Base-by-base conservation (phyloP, 2,888 invertebrate genomes). In the Drosophila lacicola region DNA sequence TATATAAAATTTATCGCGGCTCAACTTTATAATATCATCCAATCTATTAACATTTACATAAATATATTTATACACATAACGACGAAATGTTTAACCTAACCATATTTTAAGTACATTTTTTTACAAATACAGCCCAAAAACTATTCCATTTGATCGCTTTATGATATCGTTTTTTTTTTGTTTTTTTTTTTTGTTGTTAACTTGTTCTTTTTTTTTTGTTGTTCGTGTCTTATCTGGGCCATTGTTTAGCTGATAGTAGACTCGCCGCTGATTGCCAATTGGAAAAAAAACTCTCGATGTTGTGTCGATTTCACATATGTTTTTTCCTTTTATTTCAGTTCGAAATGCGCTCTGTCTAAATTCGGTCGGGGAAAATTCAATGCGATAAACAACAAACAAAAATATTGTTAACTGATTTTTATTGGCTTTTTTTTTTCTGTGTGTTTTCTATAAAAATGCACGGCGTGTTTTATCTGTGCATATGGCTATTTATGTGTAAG, bases 251-350 rank as follows among this genome's bases (percentile, higher is more conserved):
- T 79, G 81, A 81, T 81, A 82, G 57, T 53, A 56, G 53, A 56
- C 50, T 10, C 56, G 29, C n/a, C 56, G 57, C 62, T 71, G 83
- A 85, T 82, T 88, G 85, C 55, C 80, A 84, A 82, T 79, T 82
- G 85, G 45, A 60, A 47, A 53, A 53, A n/a, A 2, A 17, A 17
- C 1, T 17, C 49, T 42, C 41, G 53, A 49, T 63, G 55, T 36
- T 41, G n/a, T 42, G 47, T 69, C 57, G 46, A 60, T 67, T 67
- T 37, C 42, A 50, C 44, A 41, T 29, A n/a, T 17, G 17, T 17
- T 17, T n/a, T n/a, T n/a, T n/a, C n/a, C n/a, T n/a, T n/a, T 47
- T 33, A 25, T 46, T 60, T 74, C 37, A 86, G 81, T 88, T 45
- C 47, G 41, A 55, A 54, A 51, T 41, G 34, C 37, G 55, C 74